Base-by-base conservation (phyloP, 2,113 vertebrate species). In the Isurus oxyrinchus region DNA sequence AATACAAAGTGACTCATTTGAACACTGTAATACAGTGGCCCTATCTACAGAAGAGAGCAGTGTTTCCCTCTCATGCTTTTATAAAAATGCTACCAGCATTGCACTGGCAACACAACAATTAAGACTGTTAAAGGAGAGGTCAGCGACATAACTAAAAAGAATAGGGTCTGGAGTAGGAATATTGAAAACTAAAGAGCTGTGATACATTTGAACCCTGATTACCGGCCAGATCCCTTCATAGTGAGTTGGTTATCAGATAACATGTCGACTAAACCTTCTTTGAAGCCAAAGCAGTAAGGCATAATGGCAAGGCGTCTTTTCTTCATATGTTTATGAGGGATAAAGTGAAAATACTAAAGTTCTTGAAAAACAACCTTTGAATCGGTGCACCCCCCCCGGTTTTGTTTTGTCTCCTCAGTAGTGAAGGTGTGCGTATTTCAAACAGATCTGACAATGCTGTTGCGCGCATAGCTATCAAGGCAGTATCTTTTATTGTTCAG, bases 261-360 rank as follows among this genome's bases (percentile, higher is more conserved):
- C 35, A 44, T 94, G 90, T 94, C 1, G 90, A 66, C 14, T n/a
- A 40, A n/a, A 63, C 90, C n/a, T 35, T 21, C 90, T 94, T 94
- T 94, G 90, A 66, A 94, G 90, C 59, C 87, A 40, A 61, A 3
- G 31, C 88, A 61, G 0, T 91, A 91, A 94, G n/a, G n/a, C 40
- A 94, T 63, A 66, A 66, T 7, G 61, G 27, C 14, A 94, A 66
- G 90, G 90, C 90, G 59, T 1, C 90, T 94, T 63, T 94, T 40
- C 90, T 40, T 94, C 59, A 40, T 16, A 23, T 94, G 90, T 94
- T 94, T 94, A 94, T 94, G 90, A 63, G 59, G 90, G 90, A 93
- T 21, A 93, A 19, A 93, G 90, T 63, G 35, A 23, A 93, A 57
- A 93, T 63, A 93, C 61, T 63, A n/a, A 63, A 63, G 35, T 61